Conservation (phyloP, 2,888 invertebrate species). For the Melikaiella ostensackeni region DNA sequence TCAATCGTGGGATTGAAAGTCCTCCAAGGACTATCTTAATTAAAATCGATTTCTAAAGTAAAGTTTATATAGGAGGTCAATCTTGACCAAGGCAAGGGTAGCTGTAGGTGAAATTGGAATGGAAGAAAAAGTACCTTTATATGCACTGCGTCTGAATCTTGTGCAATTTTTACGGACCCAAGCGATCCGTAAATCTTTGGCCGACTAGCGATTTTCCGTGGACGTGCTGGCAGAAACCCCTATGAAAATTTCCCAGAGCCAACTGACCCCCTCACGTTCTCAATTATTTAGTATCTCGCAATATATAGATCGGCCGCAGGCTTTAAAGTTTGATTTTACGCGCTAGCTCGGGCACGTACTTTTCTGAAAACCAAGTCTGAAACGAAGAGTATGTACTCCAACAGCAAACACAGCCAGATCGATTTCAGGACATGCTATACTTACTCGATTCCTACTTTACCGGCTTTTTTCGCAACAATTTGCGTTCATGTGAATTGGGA, state of each 20-base stretch:
- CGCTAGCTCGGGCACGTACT: conserved; percentile 60
- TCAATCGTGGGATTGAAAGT: background rate
- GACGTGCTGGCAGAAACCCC: conserved; percentile 48
- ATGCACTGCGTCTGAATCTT: conserved; percentile 19
- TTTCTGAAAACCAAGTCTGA: conserved; percentile 17
- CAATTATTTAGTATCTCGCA: conserved; percentile 64
- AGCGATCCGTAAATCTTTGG: conserved; percentile 18
- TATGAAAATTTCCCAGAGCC: conserved; percentile 58
- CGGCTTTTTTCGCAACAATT: no score
- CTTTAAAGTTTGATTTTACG: conserved; percentile 65
- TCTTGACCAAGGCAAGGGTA: background rate
- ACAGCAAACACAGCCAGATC: conserved; percentile 53
- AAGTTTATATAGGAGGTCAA: background rate
- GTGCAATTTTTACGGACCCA: conserved; percentile 17
- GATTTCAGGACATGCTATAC: conserved; percentile 75
- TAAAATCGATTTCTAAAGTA: conserved; percentile 3
- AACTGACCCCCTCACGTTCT: conserved; percentile 55
- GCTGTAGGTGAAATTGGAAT: background rate
- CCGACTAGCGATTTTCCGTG: background rate
- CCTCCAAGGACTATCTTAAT: background rate
- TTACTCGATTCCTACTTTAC: no score
- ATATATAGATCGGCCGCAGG: conserved; percentile 58
- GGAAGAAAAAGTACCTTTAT: conserved; percentile 8
- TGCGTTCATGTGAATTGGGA: no score
- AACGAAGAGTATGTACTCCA: background rate